Base-by-base conservation (phyloP, 2,888 invertebrate species). In the Himalopsyche anomala region DNA sequence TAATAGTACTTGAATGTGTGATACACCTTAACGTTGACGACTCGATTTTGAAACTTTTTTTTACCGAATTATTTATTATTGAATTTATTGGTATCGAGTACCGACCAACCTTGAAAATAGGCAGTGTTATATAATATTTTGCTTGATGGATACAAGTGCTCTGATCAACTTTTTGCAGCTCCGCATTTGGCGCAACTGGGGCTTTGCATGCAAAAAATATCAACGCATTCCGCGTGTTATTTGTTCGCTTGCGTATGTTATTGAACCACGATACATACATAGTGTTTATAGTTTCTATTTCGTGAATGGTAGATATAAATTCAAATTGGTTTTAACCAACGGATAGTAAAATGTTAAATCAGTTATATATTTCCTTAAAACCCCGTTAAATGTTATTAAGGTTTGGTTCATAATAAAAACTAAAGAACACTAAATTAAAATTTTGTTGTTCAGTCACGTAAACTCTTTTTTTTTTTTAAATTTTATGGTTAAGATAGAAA, bases 101-200 rank as follows among this genome's bases (percentile, higher is more conserved):
- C 17, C 56, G 28, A 69, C 9, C 28, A 69, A 69, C 74, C 74
- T 74, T 74, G 74, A 74, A 74, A 74, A 74, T 74, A 36, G 6
- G 74, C 74, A 36, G 74, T 74, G 12, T 74, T 74, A 74, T 38
- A 74, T 74, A 62, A 62, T 62, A 38, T 36, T 38, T 15, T 74
- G 38, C 15, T 28, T 12, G 36, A 51, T 74, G 74, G 74, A 11
- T 74, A 74, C 11, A 74, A 74, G 15, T 74, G 38, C 38, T 74
- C 1, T 15, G 74, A 74, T 74, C 74, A 74, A 74, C 74, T 74
- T 74, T 74, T 74, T 36, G 11, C 74, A 19, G 1, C 74, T 2
- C 15, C 15, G 12, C 36, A 36, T 74, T 36, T 74, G 15, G 38
- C 36, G 36, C 74, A 36, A 74, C 74, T 36, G 74, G 19, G 15